phyloP scores from a whole-genome alignment of 2,113 vertebrate species.

The Psammodynastes pulverulentus region DNA sequence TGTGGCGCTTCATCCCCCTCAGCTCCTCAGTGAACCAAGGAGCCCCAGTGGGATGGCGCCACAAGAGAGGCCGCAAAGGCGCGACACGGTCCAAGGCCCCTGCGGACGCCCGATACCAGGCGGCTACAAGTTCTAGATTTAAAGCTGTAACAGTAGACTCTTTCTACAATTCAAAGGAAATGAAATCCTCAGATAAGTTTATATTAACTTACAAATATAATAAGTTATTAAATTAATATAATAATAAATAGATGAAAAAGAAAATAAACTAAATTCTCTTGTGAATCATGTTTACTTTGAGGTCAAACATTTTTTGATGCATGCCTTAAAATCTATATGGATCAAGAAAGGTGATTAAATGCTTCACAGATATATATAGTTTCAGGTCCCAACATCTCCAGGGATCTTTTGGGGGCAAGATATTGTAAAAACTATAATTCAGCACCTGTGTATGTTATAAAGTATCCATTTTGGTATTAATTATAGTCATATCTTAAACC shows the following conservation, averaged over 20 bases:
- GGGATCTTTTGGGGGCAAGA: background rate
- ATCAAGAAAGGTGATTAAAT: background rate
- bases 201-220: background rate
- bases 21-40: no score
- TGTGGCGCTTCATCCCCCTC: no score
- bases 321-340: background rate
- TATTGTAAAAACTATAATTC: background rate
- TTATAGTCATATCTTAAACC: background rate
- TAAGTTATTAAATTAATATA: background rate
- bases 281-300: background rate
- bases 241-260: background rate
- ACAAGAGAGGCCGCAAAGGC: no score
- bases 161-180: background rate
- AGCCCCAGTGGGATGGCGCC: no score
- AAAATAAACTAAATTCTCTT: background rate
- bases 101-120: no score
- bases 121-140: no score
- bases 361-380: background rate
- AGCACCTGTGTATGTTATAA: background rate
- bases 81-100: no score
- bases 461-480: background rate
- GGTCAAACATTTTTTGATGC: constrained; percentile 3
- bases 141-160: background rate
- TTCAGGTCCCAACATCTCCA: background rate
- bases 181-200: background rate